Conservation (phyloP, 2,113 vertebrate species). For the Oreotrochilus melanogaster region DNA sequence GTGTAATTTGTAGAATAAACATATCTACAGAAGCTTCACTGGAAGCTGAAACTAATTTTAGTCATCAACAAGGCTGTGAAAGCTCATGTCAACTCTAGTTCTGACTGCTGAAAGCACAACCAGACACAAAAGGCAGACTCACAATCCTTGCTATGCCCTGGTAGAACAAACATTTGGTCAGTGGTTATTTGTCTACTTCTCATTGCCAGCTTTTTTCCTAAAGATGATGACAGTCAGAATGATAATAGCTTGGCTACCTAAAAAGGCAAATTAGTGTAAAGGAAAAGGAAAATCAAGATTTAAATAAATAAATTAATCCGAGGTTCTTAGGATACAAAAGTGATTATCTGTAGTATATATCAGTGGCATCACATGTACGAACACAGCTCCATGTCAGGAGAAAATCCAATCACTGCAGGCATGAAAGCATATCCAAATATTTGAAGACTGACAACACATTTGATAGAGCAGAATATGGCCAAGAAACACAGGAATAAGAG, state of each 20-base stretch:
- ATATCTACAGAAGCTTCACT: background rate
- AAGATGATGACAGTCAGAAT: background rate
- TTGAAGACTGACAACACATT: background rate
- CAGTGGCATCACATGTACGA: rapidly evolving
- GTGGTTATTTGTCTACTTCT: background rate
- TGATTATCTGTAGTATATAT: background rate
- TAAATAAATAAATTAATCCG: background rate
- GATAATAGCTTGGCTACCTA: background rate
- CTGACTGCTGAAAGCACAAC: background rate
- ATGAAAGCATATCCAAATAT: background rate
- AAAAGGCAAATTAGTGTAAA: background rate
- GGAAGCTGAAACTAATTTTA: background rate
- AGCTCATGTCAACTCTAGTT: background rate
- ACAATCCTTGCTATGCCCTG: background rate
- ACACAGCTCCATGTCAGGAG: background rate
- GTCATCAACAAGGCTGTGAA: background rate
- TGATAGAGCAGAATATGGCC: background rate
- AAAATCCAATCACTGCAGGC: background rate
- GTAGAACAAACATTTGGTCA: background rate
- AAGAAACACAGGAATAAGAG: background rate
- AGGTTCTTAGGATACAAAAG: background rate
- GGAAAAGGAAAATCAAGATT: background rate
- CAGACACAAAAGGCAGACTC: background rate
- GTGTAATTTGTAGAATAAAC: background rate
- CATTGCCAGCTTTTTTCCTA: background rate